Base-by-base conservation (phyloP, 1,140 invertebrate genomes). In the Leptopilina boulardi region DNA sequence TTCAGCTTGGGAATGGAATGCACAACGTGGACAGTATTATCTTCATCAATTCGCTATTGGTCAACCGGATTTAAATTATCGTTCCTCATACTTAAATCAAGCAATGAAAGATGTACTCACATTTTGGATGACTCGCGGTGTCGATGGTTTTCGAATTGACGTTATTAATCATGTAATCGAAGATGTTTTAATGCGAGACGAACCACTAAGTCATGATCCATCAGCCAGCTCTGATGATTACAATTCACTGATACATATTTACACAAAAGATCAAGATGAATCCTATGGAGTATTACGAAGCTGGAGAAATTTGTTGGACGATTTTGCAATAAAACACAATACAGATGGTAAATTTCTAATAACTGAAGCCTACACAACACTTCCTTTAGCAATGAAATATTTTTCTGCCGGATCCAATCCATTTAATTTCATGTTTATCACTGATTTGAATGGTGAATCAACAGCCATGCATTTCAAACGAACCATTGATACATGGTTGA, bases 41-140 rank as follows among this genome's bases (percentile, higher is more conserved):
- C 86, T 92, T 15, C 93, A 94, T 86, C 91, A 92, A 81, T 95
- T 95, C 80, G 90, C 92, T 0, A 81, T 90, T 5, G 91, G 92
- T 23, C 94, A 95, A 83, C 94, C 94, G 0, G 95, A 96, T 86
- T 91, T 96, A 8, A 96, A 96, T 87, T 94, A 94, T 75, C 89
- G 93, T 11, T 94, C 94, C 87, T 89, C 89, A 1, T 86, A 85
- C 0, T 91, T 94, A 0, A 88, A 90, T 13, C 78, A 92, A 0
- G 93, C 94, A 78, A 93, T 94, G 92, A 89, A 92, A 54, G 91
- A 92, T 38, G 92, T 92, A 10, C 87, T 93, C 77, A 85, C 79
- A n/a, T 93, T 92, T 86, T 96, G 95, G 95, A 76, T 96, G 0
- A 91, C 94, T 21, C 91, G 91, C 82, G 95, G 95, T 19, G 93